Conservation (phyloP, 2,888 invertebrate species). For the Phragmatobia fuliginosa region DNA sequence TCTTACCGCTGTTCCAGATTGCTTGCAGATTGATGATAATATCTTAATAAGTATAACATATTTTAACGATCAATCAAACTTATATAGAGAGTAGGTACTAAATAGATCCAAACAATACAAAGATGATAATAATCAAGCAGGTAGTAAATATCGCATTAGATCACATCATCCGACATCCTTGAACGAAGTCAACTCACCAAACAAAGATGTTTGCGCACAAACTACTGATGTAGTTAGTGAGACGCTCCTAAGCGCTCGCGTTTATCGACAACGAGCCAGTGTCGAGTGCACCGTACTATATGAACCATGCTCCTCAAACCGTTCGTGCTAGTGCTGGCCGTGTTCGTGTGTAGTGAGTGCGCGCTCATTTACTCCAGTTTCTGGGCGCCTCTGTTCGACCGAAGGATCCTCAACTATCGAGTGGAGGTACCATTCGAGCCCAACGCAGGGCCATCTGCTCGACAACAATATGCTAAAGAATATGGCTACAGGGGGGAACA, state of each 20-base stretch:
- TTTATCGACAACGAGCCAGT: neutral
- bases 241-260: neutral
- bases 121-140: neutral
- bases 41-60: too few species aligned
- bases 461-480: conserved; percentile 57
- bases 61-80: too few species aligned
- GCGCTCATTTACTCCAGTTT: conserved; percentile 72
- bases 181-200: conserved; percentile 26
- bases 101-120: neutral
- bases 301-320: conserved; percentile 11
- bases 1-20: too few species aligned
- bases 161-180: conserved; percentile 28
- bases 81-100: neutral
- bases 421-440: conserved; percentile 71
- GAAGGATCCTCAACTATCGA: conserved; percentile 69
- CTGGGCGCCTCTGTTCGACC: conserved; percentile 76
- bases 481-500: conserved; percentile 70
- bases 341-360: conserved; percentile 48
- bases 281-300: neutral
- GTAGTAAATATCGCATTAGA: conserved; percentile 3
- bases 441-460: conserved; percentile 55
- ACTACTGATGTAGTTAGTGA: neutral
- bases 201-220: conserved; percentile 30
- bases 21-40: too few species aligned
- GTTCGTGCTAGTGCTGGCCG: neutral